phyloP scores from a whole-genome alignment of 2,888 invertebrate genomes.

The Erebia ligea region DNA sequence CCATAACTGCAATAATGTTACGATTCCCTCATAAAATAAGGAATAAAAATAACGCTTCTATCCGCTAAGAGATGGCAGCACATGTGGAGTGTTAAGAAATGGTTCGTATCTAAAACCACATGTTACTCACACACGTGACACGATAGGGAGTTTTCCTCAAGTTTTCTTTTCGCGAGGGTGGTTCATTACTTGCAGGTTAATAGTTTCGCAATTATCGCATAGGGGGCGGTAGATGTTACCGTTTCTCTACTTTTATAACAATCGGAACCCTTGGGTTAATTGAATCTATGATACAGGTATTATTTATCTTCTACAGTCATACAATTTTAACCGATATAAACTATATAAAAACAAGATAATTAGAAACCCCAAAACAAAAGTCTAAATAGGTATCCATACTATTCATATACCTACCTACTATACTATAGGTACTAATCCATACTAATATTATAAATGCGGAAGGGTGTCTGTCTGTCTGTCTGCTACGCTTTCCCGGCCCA shows the following conservation, averaged over 20 bases:
- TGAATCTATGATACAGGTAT: no score
- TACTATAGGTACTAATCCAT: no score
- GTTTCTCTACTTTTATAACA: background rate
- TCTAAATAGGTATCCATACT: no score
- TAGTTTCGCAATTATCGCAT: slow-evolving; percentile 67
- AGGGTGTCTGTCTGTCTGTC: no score
- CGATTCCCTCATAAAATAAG: slow-evolving; percentile 40
- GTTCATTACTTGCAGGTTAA: slow-evolving; percentile 60
- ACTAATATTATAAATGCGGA: no score
- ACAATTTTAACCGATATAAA: no score
- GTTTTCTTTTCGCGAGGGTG: slow-evolving; percentile 66
- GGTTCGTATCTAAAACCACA: slow-evolving; percentile 47
- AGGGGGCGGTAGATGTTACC: slow-evolving; percentile 69
- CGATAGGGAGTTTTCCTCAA: slow-evolving; percentile 65
- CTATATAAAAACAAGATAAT: no score
- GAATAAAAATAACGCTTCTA: slow-evolving; percentile 51
- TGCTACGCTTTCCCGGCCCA: no score
- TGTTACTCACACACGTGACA: slow-evolving; percentile 47
- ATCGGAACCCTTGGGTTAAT: background rate
- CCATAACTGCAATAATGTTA: slow-evolving; percentile 35
- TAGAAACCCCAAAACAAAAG: no score
- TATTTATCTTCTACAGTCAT: background rate
- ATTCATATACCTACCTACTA: no score
- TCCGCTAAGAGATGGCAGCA: slow-evolving; percentile 70
- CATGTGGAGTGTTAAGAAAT: slow-evolving; percentile 33